Evolutionary conservation across 2,797 vertebrate species (phyloP), one percentile per base, ranked within the genome.

Genomic region (Onychomys torridus): DNA sequence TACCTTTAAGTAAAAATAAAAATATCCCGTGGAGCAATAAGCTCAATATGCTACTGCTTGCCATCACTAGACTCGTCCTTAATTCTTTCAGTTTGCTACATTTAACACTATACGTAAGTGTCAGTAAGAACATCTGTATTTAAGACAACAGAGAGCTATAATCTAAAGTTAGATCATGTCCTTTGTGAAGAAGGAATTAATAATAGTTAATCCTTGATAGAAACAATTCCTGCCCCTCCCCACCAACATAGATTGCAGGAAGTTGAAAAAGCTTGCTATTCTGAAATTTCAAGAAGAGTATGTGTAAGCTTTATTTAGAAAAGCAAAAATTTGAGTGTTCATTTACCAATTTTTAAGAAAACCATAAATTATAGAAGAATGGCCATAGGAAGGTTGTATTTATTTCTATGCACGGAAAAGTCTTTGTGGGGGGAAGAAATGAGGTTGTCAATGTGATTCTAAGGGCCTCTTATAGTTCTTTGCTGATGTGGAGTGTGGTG

Each of bases 31-130:
- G 16, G 83, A 87, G 79, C 5, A 61, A 32, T 37, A 86, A 40
- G 1, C 55, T 2, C 16, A 49, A 71, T 89, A 2, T 75, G 40
- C 83, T 96, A 61, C 94, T 88, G 27, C 2, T 78, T 97, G 37
- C 4, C 6, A 96, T 49, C 73, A 93, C 67, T 96, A 3, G 14
- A 90, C 17, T 96, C 10, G 25, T 96, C 91, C 92, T 95, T 57
- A 87, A 0, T 55, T 91, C n/a, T 94, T 63, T 90, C 63, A 77
- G 27, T 73, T 63, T 52, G 16, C 29, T 71, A 43, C n/a, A 89
- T 52, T 92, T 76, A 89, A 46, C 71, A 34, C 81, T 55, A 27
- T 43, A 6, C 37, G 25, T 43, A 19, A 43, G 11, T 75, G 40
- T 43, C 1, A 25, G 21, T 27, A 16, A 16, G 77, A 88, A 43